These are phyloP conservation scores for Merluccius polli DNA, from an alignment of 2,797 vertebrate genomes.

Conservation along the genomic window DNA sequence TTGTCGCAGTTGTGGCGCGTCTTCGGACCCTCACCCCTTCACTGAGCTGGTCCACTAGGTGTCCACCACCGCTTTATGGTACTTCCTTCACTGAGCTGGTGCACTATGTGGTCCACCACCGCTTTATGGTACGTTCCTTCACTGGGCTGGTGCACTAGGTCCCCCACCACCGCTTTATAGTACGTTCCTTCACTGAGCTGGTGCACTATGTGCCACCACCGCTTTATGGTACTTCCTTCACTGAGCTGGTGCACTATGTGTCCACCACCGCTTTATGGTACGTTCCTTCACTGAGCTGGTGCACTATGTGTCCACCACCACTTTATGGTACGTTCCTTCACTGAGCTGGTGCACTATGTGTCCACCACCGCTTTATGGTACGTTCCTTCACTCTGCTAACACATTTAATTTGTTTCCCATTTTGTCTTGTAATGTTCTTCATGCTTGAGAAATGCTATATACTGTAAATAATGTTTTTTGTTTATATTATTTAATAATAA, in stretches of 20 bases:
- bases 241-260: conserved; percentile 87
- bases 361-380: neutral
- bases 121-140: too few relatives aligned
- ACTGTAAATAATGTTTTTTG: too few relatives aligned
- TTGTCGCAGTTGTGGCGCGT: conserved; percentile 92
- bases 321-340: conserved; percentile 85
- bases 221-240: conserved; percentile 84
- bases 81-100: conserved; percentile 53
- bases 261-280: conserved; percentile 96
- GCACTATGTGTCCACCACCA: conserved; percentile 95
- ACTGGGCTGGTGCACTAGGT: too few relatives aligned
- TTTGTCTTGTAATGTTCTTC: too few relatives aligned
- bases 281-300: conserved; percentile 93
- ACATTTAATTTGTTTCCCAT: conserved; percentile 1
- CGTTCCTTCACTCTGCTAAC: too few relatives aligned
- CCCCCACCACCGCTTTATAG: too few relatives aligned
- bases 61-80: conserved; percentile 96
- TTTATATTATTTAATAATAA: too few relatives aligned
- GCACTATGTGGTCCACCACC: too few relatives aligned
- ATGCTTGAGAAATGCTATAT: too few relatives aligned
- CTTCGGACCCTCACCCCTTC: conserved; percentile 93
- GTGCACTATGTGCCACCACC: conserved; percentile 96
- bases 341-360: neutral
- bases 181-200: conserved; percentile 93
- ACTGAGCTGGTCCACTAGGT: conserved; percentile 96